Base-by-base conservation (phyloP, 2,797 vertebrate genomes). In the Melanotaenia maccullochi region DNA sequence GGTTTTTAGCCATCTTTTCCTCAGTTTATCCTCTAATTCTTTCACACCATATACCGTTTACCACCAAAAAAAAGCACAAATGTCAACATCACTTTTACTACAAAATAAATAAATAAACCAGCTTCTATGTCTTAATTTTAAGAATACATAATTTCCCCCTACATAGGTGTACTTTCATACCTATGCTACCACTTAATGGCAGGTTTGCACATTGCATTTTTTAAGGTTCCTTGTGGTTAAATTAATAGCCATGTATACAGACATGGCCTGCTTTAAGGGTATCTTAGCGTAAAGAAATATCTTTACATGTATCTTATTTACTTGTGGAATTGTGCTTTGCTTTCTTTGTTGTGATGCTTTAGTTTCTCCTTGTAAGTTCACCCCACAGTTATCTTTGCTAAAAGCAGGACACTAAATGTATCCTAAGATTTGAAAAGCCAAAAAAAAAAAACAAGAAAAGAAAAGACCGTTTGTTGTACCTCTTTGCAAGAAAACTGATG, bases 401-500 rank as follows among this genome's bases (percentile, higher is more conserved):
- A 79, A 83, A 81, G 75, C 78, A 86, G 51, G 58, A 85, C 52
- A 82, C 66, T 44, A 57, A 49, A 63, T 69, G 75, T 56, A 82
- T 83, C 74, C 71, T 79, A 56, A 66, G 20, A 78, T 78, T 70
- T 60, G 51, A 76, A 60, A n/a, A 24, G 49, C 58, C 56, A n/a
- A 59, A 82, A 86, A n/a, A 59, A 82, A 86, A 78, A 59, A 13
- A 54, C 4, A 76, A 36, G 72, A 68, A 74, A 78, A 7, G 1
- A 22, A 81, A 74, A 66, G 38, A 78, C 73, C 72, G 60, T 86
- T 76, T 56, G 73, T 63, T 75, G 60, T 79, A 87, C 82, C 60
- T 85, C 81, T 73, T 80, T 76, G 76, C 66, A 84, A 69, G 67
- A 85, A 71, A 82, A 75, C 60, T 9, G 55, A 78, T 67, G 42